Evolutionary conservation across 2,888 invertebrate species (phyloP), one percentile per base, ranked within the genome.

Genomic region (Cantharis nigra): DNA sequence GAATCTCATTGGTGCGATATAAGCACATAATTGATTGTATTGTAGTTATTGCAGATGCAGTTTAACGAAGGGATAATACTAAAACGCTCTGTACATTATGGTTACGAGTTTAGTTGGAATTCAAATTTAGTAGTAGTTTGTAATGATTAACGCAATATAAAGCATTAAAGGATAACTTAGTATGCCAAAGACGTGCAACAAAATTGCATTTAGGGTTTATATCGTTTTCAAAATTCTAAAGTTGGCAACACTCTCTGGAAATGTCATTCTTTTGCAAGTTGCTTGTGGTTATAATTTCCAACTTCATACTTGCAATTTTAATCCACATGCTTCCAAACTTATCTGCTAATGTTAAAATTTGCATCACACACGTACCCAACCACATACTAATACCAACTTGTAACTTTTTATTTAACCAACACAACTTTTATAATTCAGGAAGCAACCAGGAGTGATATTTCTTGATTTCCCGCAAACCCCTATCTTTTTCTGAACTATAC

Each of bases 11-110:
- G n/a, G 65, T 11, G 65, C 18, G 20, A 14, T 26, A 14, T n/a
- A 49, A 49, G n/a, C 49, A n/a, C 7, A 75, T 75, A 11, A 64
- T 26, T 67, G 26, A 79, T 81, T 79, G 77, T 79, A 82, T 82
- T 80, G 82, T 81, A 81, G 80, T 74, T 77, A 77, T 73, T 80
- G 82, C 80, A 80, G 81, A 80, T 78, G 75, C 74, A 74, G 49
- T 78, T 78, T 78, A 76, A 78, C 4, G 28, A 30, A 69, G 72
- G 26, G 65, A 69, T 75, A 75, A 75, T 71, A 70, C 67, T 72
- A 33, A 73, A 20, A 78, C 71, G 75, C 78, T 73, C 64, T 67
- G 62, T 69, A 75, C 73, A 78, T 78, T 76, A 78, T 13, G 7
- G n/a, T 76, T 78, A 71, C 71, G 73, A 76, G 73, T 78, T 78